Percentiles rank a stretch among this genome's conserved stretches.
Conservation (phyloP, 1,140 invertebrate species). For the Calliopsis andreniformis region DNA sequence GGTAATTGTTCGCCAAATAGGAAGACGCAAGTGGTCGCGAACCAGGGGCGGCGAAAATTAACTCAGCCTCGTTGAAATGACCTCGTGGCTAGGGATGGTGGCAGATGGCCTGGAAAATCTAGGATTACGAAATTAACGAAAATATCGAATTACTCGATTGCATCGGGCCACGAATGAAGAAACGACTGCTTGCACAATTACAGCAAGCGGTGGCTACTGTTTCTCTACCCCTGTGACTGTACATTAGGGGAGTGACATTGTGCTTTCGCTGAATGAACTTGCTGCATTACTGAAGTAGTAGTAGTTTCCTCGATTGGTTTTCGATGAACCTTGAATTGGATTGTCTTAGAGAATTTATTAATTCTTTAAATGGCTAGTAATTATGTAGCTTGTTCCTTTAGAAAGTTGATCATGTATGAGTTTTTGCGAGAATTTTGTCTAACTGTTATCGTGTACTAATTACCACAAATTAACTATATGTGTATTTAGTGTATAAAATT, state of each 20-base stretch:
- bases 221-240: background rate
- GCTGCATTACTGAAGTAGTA: background rate
- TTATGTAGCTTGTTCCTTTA: too few species aligned
- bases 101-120: conserved; percentile 69
- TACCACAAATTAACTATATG: too few species aligned
- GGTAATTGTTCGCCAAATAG: conserved; percentile 35
- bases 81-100: conserved; percentile 23
- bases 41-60: conserved; percentile 44
- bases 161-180: conserved; percentile 34
- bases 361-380: too few species aligned
- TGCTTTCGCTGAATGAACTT: conserved; percentile 47
- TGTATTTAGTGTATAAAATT: too few species aligned
- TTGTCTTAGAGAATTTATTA: too few species aligned
- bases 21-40: conserved; percentile 16
- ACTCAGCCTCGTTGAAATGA: conserved; percentile 44
- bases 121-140: conserved; percentile 68
- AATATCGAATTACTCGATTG: conserved; percentile 62
- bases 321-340: background rate
- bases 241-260: conserved; percentile 47
- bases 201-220: background rate
- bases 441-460: too few species aligned
- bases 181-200: conserved; percentile 42
- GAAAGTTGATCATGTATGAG: too few species aligned
- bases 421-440: too few species aligned
- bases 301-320: background rate